phyloP scores from a whole-genome alignment of 2,797 vertebrate genomes.

The Chaenodraco wilsoni region DNA sequence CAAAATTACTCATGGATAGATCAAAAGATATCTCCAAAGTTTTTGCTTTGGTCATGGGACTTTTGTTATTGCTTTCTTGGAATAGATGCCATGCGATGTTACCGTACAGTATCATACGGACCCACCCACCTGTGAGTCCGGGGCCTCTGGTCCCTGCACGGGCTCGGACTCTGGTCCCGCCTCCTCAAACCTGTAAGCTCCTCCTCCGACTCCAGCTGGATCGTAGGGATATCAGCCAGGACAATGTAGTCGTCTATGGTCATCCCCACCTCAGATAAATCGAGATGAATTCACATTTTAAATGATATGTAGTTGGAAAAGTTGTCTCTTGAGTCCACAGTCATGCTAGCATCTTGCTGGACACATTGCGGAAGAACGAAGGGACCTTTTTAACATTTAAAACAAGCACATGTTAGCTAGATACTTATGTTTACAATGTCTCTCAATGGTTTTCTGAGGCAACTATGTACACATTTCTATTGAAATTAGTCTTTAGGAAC shows the following conservation, averaged over 20 bases:
- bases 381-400: no score
- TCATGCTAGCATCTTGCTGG: not conserved
- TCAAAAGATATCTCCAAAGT: conserved; percentile 20
- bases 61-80: not conserved
- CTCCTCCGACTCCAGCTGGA: conserved; percentile 84
- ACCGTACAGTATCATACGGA: not conserved
- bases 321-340: not conserved
- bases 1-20: conserved; percentile 6
- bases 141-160: conserved; percentile 88
- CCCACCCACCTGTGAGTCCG: conserved; percentile 76
- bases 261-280: conserved; percentile 78
- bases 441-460: no score
- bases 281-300: conserved; percentile 15
- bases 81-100: not conserved
- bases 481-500: no score
- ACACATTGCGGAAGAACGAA: no score
- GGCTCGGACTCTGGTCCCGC: conserved; percentile 87
- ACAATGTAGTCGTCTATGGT: conserved; percentile 89
- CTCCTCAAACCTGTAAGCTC: conserved; percentile 69
- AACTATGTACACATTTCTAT: no score
- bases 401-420: no score
- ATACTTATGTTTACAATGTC: not conserved
- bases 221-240: conserved; percentile 91
- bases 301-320: not conserved
- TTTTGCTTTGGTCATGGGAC: not conserved